Evolutionary conservation across 2,113 vertebrate genomes (phyloP).

Genomic region (Nesoenas mayeri): DNA sequence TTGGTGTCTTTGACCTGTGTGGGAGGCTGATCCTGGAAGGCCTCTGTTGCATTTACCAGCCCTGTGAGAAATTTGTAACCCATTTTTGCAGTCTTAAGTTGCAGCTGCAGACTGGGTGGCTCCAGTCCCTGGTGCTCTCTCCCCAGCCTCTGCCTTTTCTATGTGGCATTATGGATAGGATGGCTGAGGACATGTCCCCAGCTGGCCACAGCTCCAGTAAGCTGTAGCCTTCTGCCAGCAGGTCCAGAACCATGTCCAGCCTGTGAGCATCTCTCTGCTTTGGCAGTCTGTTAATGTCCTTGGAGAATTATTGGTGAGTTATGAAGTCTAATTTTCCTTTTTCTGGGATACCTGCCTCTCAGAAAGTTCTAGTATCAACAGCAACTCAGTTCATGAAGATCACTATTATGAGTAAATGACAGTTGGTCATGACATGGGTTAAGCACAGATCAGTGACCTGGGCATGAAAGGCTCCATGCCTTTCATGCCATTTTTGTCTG

Average conservation of each 20-base stretch:
- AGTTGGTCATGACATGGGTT: neutral
- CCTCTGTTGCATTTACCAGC: neutral
- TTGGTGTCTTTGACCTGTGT: neutral
- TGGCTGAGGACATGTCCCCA: neutral
- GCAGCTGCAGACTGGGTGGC: neutral
- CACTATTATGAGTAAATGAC: neutral
- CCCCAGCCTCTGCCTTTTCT: neutral
- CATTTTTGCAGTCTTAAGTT: neutral
- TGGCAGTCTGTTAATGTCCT: neutral
- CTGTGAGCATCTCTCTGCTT: neutral
- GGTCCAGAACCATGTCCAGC: neutral
- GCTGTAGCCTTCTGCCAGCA: neutral
- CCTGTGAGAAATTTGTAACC: neutral
- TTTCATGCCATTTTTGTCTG: neutral
- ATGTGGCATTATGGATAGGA: fast-evolving
- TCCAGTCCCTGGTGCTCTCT: neutral
- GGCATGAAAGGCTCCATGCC: neutral
- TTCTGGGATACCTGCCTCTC: neutral
- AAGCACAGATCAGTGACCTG: neutral
- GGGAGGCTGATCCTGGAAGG: neutral
- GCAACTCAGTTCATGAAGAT: neutral
- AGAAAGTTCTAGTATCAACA: neutral
- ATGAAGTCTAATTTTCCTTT: neutral
- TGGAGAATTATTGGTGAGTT: neutral
- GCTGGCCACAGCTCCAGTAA: neutral